Evolutionary conservation across 2,888 invertebrate genomes (phyloP).

Genomic region (Miltochrista miniata): DNA sequence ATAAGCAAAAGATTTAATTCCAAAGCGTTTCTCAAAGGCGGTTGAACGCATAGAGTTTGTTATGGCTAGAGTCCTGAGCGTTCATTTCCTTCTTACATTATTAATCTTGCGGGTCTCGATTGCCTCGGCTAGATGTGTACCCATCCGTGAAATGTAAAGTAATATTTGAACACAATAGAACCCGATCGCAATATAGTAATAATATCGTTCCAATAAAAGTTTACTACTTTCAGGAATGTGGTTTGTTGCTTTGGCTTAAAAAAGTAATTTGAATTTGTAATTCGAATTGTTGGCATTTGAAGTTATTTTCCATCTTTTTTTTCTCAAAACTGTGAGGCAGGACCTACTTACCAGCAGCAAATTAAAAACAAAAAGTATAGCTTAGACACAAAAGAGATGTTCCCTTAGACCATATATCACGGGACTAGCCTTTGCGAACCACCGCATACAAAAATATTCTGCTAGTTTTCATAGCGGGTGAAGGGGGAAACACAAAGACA

Average conservation of each 20-base stretch:
- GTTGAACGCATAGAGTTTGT: background rate
- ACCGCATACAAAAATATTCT: too few species aligned
- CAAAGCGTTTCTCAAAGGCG: background rate
- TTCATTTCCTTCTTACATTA: slow-evolving; percentile 4
- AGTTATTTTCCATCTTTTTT: background rate
- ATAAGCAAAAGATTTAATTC: too few species aligned
- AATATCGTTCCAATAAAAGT: slow-evolving; percentile 25
- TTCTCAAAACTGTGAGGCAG: background rate
- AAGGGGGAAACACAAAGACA: too few species aligned
- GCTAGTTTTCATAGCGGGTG: too few species aligned
- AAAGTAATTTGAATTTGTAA: background rate
- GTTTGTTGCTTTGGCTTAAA: background rate
- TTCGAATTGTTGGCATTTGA: background rate
- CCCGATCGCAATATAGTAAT: slow-evolving; percentile 19
- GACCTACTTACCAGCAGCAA: too few species aligned
- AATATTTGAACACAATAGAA: slow-evolving; percentile 16
- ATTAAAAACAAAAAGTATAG: too few species aligned
- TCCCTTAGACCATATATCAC: too few species aligned
- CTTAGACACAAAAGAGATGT: too few species aligned
- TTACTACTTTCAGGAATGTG: slow-evolving; percentile 9
- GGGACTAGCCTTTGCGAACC: too few species aligned
- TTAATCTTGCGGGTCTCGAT: slow-evolving; percentile 9
- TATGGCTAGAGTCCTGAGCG: slow-evolving; percentile 5
- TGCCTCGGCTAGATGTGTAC: slow-evolving; percentile 5
- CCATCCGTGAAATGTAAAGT: slow-evolving; percentile 16